These are phyloP conservation scores for Prochilodus magdalenae DNA, from an alignment of 2,113 vertebrate genomes.

Conservation along the genomic window DNA sequence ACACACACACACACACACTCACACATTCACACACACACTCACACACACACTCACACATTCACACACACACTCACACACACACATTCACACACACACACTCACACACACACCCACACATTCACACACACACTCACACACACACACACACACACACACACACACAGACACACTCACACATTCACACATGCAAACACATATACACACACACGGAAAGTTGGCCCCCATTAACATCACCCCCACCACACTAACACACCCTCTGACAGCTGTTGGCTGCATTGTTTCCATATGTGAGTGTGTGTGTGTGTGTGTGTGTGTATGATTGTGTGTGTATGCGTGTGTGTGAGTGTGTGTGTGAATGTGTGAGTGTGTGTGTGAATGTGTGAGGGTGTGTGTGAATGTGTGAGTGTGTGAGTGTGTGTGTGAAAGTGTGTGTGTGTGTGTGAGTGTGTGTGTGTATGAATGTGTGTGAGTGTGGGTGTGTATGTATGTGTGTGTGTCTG, in stretches of 20 bases:
- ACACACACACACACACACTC: constrained; percentile 38
- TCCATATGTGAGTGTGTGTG: constrained; percentile 47
- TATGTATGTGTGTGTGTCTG: constrained; percentile 38
- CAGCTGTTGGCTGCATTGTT: constrained; percentile 62
- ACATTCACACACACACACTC: no score
- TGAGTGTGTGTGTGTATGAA: constrained; percentile 37
- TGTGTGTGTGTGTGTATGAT: constrained; percentile 37
- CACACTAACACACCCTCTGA: constrained; percentile 54
- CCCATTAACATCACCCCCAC: constrained; percentile 18
- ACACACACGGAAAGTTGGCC: constrained; percentile 30
- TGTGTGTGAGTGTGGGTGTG: no score
- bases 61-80: no score
- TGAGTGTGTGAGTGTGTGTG: no score
- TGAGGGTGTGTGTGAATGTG: constrained; percentile 32
- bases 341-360: constrained; percentile 32
- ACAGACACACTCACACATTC: constrained; percentile 38
- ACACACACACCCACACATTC: constrained; percentile 13
- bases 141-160: constrained; percentile 33
- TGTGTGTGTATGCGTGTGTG: no score
- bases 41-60: no score
- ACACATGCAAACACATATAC: constrained; percentile 12
- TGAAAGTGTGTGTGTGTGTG: constrained; percentile 19
- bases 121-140: constrained; percentile 22
- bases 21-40: constrained; percentile 33
- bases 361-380: no score